Evolutionary conservation across 2,888 invertebrate species (phyloP), one percentile per base, ranked within the genome.

Genomic region (Platycnemis pennipes): DNA sequence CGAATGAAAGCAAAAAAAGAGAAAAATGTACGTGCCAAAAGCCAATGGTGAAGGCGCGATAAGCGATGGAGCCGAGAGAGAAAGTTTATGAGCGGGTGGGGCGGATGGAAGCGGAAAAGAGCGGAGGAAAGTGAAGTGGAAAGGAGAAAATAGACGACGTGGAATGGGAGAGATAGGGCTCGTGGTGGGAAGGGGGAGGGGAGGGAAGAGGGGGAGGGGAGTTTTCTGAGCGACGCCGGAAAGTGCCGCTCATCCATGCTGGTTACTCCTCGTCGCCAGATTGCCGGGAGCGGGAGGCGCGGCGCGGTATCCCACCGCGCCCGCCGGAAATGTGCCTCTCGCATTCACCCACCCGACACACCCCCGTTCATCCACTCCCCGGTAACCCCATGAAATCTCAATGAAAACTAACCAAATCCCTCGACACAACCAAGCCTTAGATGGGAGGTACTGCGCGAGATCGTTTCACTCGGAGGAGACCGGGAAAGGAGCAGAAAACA

Each of bases 81-180:
- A 53, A 88, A 26, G 42, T 37, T 11, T 19, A 22, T 19, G 53
- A 44, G 45, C 44, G 63, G n/a, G 63, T 26, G 22, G 26, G 22
- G 26, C 8, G 63, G 63, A 22, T 13, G 53, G 53, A 53, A 7
- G 16, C 53, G 13, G 11, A 53, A 53, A 13, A n/a, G 63, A 13
- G 37, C 37, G 77, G 31, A 77, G 22, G 77, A 77, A 77, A 77
- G 37, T 77, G 77, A 77, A 77, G 77, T 37, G 87, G 87, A 87
- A 87, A n/a, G 46, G 89, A 56, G 42, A 56, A 89, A 56, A 56
- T 56, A 56, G 46, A 37, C 77, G 37, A 63, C 19, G 89, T 31
- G 77, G 87, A 87, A 87, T 45, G 87, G 42, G 8, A 89, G 42
- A 89, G 53, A 37, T 53, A 56, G 56, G 11, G 88, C n/a, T n/a